Base-by-base conservation (phyloP, 2,113 vertebrate species). In the Gambusia holbrooki region DNA sequence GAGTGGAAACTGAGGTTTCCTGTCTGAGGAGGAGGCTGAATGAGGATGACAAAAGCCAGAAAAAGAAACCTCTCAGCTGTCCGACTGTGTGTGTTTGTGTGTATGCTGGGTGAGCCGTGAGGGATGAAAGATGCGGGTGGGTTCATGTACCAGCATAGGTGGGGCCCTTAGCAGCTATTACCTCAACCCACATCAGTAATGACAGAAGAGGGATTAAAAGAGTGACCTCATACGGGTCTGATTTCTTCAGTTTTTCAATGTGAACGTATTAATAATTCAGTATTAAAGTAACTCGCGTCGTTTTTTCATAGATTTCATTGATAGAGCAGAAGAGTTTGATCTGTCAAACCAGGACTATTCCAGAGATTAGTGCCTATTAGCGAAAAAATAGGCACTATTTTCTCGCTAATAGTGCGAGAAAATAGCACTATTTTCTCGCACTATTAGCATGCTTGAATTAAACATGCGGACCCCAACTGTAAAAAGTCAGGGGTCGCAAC, bases 1-100 rank as follows among this genome's bases (percentile, higher is more conserved):
- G 89, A 94, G 90, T 93, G 91, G 93, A 93, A 94, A 94, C 89
- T 93, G 91, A 94, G 92, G 92, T 93, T 95, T 94, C 93, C 94
- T 94, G 93, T 94, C 90, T 93, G 84, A 92, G 89, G 86, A 93
- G 90, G 87, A 76, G 77, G 81, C 77, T 87, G 87, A 89, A 91
- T 85, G 67, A 89, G 84, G 81, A 86, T 74, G 70, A 87, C 79
- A 84, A 81, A 84, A 79, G 62, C 74, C 84, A 54, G 30, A 73
- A 74, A 78, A 81, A 91, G 89, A 92, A 87, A 54, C 77, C 73
- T 90, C 85, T 89, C 85, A 77, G 84, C 86, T 90, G 87, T 28
- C 11, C 86, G 84, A 69, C 71, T 77, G 76, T 78, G 73, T 85
- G 81, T 91, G 84, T 84, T 88, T 82, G 73, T 86, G 81, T 91